Conservation (phyloP, 2,797 vertebrate genomes). For the Ctenopoma kingsleyae region DNA sequence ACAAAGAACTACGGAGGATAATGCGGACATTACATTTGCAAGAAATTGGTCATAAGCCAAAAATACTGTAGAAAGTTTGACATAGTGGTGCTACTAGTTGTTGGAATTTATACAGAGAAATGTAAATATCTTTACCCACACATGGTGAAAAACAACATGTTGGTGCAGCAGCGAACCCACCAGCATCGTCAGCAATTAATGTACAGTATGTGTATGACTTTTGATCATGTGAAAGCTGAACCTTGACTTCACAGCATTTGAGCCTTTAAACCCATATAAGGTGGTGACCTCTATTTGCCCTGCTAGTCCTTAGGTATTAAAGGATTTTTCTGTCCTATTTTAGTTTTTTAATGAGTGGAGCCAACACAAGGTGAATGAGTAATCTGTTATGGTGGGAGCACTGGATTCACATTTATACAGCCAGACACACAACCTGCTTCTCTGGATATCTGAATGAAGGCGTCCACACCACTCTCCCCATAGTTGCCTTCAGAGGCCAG, state of each 20-base stretch:
- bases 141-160: not conserved
- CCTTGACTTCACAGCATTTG: not conserved
- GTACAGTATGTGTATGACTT: not conserved
- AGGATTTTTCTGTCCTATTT: constrained; percentile 49
- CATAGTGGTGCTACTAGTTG: no score
- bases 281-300: constrained; percentile 23
- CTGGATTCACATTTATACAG: constrained; percentile 10
- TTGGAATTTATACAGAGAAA: no score
- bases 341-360: constrained; percentile 44
- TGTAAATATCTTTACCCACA: no score
- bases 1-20: no score
- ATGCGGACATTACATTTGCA: no score
- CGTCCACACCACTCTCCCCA: constrained; percentile 93
- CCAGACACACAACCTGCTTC: constrained; percentile 86
- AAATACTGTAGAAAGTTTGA: no score
- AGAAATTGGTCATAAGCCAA: no score
- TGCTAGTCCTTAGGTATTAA: constrained; percentile 40
- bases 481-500: constrained; percentile 94
- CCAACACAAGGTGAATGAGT: constrained; percentile 37
- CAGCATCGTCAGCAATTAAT: constrained; percentile 1
- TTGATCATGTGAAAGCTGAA: constrained; percentile 21
- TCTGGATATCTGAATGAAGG: constrained; percentile 92
- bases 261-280: constrained; percentile 8
- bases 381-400: constrained; percentile 37
- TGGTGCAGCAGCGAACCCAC: not conserved